phyloP scores from a whole-genome alignment of 2,888 invertebrate species.

The Byasa hedistus region DNA sequence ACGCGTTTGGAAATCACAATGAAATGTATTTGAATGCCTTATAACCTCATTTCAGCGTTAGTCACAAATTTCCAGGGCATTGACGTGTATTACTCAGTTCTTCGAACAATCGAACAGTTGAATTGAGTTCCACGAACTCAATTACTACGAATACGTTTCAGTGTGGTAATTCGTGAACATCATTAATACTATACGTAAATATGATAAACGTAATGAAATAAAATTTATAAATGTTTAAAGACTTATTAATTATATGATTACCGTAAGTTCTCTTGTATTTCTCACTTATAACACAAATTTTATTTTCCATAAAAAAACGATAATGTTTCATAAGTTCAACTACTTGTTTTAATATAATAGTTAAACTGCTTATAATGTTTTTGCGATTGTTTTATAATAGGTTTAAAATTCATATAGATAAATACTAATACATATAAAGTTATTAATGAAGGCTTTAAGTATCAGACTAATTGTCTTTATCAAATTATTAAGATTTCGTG shows the following conservation, averaged over 20 bases:
- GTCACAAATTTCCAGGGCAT: slow-evolving; percentile 23
- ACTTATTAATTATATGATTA: too few relatives aligned
- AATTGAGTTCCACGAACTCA: slow-evolving; percentile 18
- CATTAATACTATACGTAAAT: not conserved
- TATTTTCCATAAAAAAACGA: too few relatives aligned
- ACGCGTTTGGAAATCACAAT: not conserved
- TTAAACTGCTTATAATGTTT: too few relatives aligned
- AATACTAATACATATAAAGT: too few relatives aligned
- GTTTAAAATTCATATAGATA: too few relatives aligned
- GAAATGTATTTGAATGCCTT: not conserved
- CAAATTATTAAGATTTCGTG: not conserved
- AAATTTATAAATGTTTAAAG: not conserved
- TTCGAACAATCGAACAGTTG: slow-evolving; percentile 21
- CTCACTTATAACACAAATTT: too few relatives aligned
- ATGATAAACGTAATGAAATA: not conserved
- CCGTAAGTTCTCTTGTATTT: too few relatives aligned
- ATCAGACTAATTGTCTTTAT: too few relatives aligned
- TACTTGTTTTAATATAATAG: too few relatives aligned
- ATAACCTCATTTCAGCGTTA: slow-evolving; percentile 17
- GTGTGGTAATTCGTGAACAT: slow-evolving; percentile 6
- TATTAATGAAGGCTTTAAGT: too few relatives aligned
- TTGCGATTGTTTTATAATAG: too few relatives aligned
- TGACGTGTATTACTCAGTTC: slow-evolving; percentile 13
- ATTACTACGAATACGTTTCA: slow-evolving; percentile 17
- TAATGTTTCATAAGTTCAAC: too few relatives aligned